A percentile compares a stretch with the other conserved stretches of the same genome.
Conservation (phyloP, 2,888 invertebrate species). For the Muscina levida region DNA sequence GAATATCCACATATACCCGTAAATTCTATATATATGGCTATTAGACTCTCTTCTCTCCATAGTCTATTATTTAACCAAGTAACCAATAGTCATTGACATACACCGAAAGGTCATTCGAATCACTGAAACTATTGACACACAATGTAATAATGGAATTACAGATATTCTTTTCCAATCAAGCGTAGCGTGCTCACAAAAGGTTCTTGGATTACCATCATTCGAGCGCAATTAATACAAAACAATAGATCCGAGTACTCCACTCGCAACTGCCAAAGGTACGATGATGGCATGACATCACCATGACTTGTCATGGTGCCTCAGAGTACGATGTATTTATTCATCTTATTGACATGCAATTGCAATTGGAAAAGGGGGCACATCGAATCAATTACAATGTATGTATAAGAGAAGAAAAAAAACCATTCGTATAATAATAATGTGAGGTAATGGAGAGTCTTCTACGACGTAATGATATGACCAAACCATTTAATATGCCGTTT, state of each 20-base stretch:
- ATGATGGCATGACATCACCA: background rate
- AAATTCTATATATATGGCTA: background rate
- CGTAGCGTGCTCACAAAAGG: conserved; percentile 33
- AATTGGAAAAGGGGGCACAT: conserved; percentile 11
- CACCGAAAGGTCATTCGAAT: conserved; percentile 37
- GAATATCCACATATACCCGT: too few relatives aligned
- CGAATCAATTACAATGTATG: conserved; percentile 24
- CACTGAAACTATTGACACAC: conserved; percentile 29
- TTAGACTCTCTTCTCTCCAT: background rate
- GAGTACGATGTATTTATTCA: background rate
- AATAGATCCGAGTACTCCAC: conserved; percentile 22
- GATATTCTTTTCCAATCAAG: conserved; percentile 44
- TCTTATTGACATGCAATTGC: conserved; percentile 5
- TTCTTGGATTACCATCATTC: conserved; percentile 37
- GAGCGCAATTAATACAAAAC: conserved; percentile 26
- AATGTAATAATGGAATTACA: conserved; percentile 38
- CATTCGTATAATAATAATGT: too few relatives aligned
- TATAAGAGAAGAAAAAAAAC: background rate
- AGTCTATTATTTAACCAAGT: too few relatives aligned
- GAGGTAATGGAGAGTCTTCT: background rate
- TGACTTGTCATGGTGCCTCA: background rate
- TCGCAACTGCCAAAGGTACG: conserved; percentile 10
- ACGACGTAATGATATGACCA: conserved; percentile 2
- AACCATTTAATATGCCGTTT: too few relatives aligned
- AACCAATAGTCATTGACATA: conserved; percentile 33